Percentiles rank a stretch among this genome's conserved stretches.
These are phyloP conservation scores for Ptilonorhynchus violaceus DNA, from an alignment of 2,113 vertebrate species.

Conservation along the genomic window DNA sequence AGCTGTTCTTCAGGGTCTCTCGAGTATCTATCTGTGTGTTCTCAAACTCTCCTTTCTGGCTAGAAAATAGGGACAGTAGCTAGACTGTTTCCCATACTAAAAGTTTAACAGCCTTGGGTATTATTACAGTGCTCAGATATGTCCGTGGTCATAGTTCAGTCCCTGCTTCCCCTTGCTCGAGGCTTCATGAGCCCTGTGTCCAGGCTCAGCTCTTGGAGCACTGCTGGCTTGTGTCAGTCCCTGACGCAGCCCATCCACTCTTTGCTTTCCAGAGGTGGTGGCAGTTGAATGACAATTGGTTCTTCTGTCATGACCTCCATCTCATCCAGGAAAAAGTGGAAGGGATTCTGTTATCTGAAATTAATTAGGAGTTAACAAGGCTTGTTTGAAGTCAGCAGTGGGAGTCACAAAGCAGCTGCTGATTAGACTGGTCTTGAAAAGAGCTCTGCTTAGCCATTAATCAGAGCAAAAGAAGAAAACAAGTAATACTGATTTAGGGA, in stretches of 20 bases:
- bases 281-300: neutral
- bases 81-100: neutral
- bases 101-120: neutral
- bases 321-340: neutral
- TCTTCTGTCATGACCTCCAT: neutral
- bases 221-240: neutral
- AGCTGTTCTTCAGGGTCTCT: constrained; percentile 20
- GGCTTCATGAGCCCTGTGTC: neutral
- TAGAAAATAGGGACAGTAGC: neutral
- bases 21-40: neutral
- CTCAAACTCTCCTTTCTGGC: neutral
- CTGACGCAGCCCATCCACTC: neutral
- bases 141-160: neutral
- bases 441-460: neutral
- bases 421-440: neutral
- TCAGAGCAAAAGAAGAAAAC: neutral
- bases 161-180: neutral
- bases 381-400: neutral
- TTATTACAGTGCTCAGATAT: neutral
- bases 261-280: neutral
- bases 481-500: neutral
- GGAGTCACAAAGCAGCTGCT: neutral
- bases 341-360: neutral
- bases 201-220: neutral
- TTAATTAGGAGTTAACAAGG: neutral